Evolutionary conservation across 2,888 invertebrate species (phyloP), one percentile per base, ranked within the genome.

Genomic region (Teleiodes luculella): DNA sequence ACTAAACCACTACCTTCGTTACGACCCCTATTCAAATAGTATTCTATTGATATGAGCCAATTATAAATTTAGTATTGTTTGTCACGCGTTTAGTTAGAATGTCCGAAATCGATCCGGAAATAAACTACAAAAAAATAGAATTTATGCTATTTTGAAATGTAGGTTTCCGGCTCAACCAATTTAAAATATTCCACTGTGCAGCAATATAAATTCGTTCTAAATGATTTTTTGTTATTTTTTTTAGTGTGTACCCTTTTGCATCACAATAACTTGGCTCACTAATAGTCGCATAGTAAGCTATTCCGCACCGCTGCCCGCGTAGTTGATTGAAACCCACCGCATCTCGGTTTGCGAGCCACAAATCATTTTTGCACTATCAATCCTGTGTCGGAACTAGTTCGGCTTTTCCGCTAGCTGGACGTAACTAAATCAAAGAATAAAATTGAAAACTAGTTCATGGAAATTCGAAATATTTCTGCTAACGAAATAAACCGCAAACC

Each of bases 341-440:
- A 28, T 13, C 37, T 36, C 49, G 49, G 33, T 37, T 48, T 20
- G 49, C 24, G 49, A 41, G 49, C 49, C 18, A 36, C 49, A 49
- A 49, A 49, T 49, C 49, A 49, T 49, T 49, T 49, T 49, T 49
- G 37, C 28, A 37, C 37, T 49, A 28, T 37, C 49, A 49, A 49
- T 49, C 24, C 28, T 20, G 18, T 37, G 35, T 35, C 33, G 47
- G 18, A 41, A 41, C 39, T 35, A 48, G 48, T 48, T 48, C 48
- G 33, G 20, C 48, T 48, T 35, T 33, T 18, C 20, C 48, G 31
- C 18, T 43, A 20, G 28, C 24, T 28, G 43, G 43, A 43, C 43
- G 48, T n/a, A 20, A 48, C 48, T 35, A 48, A 48, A 48, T 31
- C 35, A 41, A 10, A 31, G 31, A 35, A 16, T 35, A 48, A 35